Base-by-base conservation (phyloP, 2,797 vertebrate genomes). In the Brachyrhaphis roseni region DNA sequence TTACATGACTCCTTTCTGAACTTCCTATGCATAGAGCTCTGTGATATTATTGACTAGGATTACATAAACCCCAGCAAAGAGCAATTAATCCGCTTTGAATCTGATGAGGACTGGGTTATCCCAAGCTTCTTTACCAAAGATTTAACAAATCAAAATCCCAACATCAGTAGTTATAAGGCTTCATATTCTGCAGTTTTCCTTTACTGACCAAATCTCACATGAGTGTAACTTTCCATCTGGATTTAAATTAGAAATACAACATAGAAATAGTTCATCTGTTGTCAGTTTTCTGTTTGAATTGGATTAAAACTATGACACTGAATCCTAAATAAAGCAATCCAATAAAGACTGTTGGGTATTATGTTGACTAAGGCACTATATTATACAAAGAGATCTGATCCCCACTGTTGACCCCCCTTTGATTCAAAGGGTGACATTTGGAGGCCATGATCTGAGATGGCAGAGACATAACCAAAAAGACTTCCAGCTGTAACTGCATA, bases 61-160 rank as follows among this genome's bases (percentile, higher is more conserved):
- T 90, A 87, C n/a, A 84, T 84, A 85, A 88, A 77, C 53, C 46
- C 28, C 49, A 68, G 68, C 28, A 49, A 75, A 72, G 39, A 78
- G 4, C 49, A 81, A 86, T 79, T 88, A 91, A 92, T 91, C 88
- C 82, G 39, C 74, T 90, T 81, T 76, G 53, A 71, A 74, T 53
- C 71, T 77, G 68, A 86, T 62, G n/a, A 51, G 64, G 85, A 81
- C 83, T 87, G 76, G 79, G 7, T 68, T 34, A 83, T 59, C 74
- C 59, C 51, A 76, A 46, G 18, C 31, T 72, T 86, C 77, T 84
- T 76, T 43, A 68, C 76, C 72, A 20, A 74, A 72, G 49, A 80
- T 76, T 79, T 36, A 72, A 79, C 70, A 74, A 86, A 91, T 88
- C 55, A 83, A 86, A 86, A 82, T 76, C 49, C 76, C 18, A 72